Evolutionary conservation across 2,888 invertebrate species (phyloP).

Genomic region (Hypomecis punctinalis): DNA sequence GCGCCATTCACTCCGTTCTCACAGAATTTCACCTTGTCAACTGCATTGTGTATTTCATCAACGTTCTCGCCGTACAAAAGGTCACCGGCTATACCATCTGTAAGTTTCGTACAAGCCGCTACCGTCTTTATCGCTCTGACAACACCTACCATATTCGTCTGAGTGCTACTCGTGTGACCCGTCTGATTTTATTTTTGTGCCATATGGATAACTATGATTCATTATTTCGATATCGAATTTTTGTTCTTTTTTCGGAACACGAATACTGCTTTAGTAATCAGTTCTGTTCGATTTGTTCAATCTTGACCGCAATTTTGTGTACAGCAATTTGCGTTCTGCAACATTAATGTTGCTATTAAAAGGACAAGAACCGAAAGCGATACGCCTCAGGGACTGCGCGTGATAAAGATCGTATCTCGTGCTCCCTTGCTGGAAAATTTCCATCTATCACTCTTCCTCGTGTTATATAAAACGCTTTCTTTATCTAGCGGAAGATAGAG

Average conservation of each 20-base stretch:
- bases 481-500: constrained; percentile 34
- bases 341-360: constrained; percentile 30
- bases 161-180: constrained; percentile 16
- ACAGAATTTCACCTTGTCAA: constrained; percentile 77
- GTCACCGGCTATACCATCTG: constrained; percentile 53
- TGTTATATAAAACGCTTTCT: constrained; percentile 33
- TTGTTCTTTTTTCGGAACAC: constrained; percentile 26
- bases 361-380: constrained; percentile 32
- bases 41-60: constrained; percentile 66
- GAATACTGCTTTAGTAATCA: constrained; percentile 19
- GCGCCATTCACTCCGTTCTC: constrained; percentile 69
- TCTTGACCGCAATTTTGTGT: constrained; percentile 32
- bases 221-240: constrained; percentile 39
- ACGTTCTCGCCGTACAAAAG: constrained; percentile 59
- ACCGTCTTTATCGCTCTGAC: constrained; percentile 37
- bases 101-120: constrained; percentile 38
- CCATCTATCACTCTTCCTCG: constrained; percentile 38
- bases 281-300: constrained; percentile 19
- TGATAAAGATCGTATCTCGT: constrained; percentile 35
- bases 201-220: constrained; percentile 37
- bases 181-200: constrained; percentile 28
- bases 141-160: constrained; percentile 39
- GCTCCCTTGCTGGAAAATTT: constrained; percentile 36
- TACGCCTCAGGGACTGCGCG: constrained; percentile 32
- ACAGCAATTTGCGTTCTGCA: constrained; percentile 25